A percentile compares a stretch with the other conserved stretches of the same genome.
Conservation (phyloP, 2,113 vertebrate species). For the Rhea americana region DNA sequence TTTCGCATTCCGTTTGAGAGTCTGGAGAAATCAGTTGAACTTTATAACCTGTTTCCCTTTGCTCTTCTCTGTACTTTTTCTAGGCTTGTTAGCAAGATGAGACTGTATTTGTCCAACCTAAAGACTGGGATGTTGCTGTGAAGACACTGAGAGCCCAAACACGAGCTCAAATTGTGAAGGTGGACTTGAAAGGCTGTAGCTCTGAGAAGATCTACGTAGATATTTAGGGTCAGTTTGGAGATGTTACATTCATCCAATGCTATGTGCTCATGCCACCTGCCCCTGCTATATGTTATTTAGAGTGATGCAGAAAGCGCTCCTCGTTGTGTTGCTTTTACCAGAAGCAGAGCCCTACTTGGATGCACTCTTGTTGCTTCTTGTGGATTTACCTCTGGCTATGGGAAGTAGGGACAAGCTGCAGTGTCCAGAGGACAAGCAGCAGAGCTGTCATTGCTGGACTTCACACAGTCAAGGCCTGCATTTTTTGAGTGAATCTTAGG, state of each 20-base stretch:
- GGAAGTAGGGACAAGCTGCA: background rate
- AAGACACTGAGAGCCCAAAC: background rate
- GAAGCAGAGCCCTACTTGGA: background rate
- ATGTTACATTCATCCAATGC: no score
- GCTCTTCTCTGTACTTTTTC: background rate
- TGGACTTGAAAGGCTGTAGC: background rate
- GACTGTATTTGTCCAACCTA: background rate
- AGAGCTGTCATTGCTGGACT: background rate
- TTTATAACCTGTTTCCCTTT: fast-evolving
- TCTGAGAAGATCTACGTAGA: background rate
- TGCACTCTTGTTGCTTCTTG: background rate
- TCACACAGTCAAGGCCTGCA: background rate
- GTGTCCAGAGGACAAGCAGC: background rate
- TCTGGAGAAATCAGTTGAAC: background rate
- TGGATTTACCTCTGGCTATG: background rate
- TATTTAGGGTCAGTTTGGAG: background rate
- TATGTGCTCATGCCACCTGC: background rate
- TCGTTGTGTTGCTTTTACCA: background rate
- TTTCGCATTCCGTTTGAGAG: background rate
- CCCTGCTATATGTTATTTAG: background rate
- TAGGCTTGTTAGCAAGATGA: background rate
- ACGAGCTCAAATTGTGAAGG: background rate
- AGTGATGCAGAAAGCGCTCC: background rate
- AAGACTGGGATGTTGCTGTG: background rate
- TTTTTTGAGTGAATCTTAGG: background rate